Evolutionary conservation across 1,140 invertebrate species (phyloP).

Genomic region (Armadillidium nasatum): DNA sequence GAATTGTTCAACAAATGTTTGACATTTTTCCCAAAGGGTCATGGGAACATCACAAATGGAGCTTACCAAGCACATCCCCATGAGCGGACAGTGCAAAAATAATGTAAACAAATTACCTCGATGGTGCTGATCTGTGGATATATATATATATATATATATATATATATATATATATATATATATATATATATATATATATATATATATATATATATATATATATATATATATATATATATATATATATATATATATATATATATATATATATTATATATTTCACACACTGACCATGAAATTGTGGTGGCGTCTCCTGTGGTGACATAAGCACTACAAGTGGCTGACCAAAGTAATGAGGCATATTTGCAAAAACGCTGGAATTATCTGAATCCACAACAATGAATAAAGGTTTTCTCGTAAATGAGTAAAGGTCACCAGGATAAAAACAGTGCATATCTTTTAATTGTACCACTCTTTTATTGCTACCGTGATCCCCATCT

Average conservation of each 20-base stretch:
- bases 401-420: slow-evolving; percentile 85
- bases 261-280: slow-evolving; percentile 23
- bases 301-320: slow-evolving; percentile 77
- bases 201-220: slow-evolving; percentile 1
- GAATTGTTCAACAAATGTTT: slow-evolving; percentile 80
- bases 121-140: slow-evolving; percentile 69
- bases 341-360: slow-evolving; percentile 88
- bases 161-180: slow-evolving; percentile 9
- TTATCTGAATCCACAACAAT: slow-evolving; percentile 93
- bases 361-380: slow-evolving; percentile 86
- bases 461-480: slow-evolving; percentile 32
- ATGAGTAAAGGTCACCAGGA: slow-evolving; percentile 87
- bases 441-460: slow-evolving; percentile 60
- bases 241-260: slow-evolving; percentile 19
- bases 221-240: slow-evolving; percentile 14
- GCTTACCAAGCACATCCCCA: slow-evolving; percentile 87
- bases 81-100: slow-evolving; percentile 88
- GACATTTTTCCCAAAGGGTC: slow-evolving; percentile 84
- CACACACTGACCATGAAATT: slow-evolving; percentile 46
- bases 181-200: background rate
- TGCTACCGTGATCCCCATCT: slow-evolving; percentile 59
- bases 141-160: background rate
- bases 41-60: slow-evolving; percentile 80
- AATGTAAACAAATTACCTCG: slow-evolving; percentile 91
- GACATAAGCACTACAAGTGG: slow-evolving; percentile 93